Conservation (phyloP, 2,113 vertebrate genomes). For the Platysteira castanea region DNA sequence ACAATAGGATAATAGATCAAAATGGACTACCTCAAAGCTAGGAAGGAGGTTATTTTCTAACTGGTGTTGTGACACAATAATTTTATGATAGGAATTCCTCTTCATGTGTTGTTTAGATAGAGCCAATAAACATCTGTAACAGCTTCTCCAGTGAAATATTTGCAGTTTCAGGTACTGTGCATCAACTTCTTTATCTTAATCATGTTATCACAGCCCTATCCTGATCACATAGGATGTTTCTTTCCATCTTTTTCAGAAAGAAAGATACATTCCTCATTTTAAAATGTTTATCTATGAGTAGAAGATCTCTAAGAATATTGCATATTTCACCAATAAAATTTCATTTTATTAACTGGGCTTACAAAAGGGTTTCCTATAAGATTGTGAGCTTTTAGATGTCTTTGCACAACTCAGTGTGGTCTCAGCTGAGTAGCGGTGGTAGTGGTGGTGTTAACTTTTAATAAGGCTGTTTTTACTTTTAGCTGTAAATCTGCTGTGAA, state of each 20-base stretch:
- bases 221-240: neutral
- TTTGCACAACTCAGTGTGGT: neutral
- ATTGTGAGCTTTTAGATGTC: neutral
- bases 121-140: neutral
- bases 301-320: neutral
- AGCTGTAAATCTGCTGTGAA: conserved; percentile 14
- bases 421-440: neutral
- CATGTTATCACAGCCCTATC: neutral
- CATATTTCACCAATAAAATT: neutral
- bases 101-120: neutral
- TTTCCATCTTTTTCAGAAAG: neutral
- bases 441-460: neutral
- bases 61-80: neutral
- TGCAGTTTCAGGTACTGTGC: neutral
- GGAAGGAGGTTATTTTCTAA: neutral
- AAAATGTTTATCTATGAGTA: neutral
- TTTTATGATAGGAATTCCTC: neutral
- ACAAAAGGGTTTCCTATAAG: neutral
- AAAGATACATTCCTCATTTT: neutral
- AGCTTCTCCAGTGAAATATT: neutral
- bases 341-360: neutral
- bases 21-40: neutral
- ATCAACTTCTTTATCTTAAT: neutral
- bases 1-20: neutral
- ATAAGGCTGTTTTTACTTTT: neutral